Base-by-base conservation (phyloP, 2,888 invertebrate genomes). In the Drosophila pseudotalamancana region DNA sequence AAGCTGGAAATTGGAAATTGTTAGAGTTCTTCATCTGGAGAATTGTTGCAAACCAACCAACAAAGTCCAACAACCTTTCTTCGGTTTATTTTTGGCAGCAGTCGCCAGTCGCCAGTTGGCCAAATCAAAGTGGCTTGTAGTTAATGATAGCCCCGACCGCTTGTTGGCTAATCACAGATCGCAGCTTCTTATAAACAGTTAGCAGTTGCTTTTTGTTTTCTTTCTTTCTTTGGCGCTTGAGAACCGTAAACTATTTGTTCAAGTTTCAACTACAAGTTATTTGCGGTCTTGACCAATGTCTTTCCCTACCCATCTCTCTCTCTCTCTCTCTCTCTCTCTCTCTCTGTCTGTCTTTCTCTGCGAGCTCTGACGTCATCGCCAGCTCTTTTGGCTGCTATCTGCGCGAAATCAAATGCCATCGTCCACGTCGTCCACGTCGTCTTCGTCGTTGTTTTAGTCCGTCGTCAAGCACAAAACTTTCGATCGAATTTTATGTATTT, bases 401-500 rank as follows among this genome's bases (percentile, higher is more conserved):
- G 81, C 77, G 87, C 87, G 87, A 88, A 82, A 82, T 82, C 81
- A 86, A 88, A 81, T 82, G 84, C 81, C 88, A 53, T 48, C 72
- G 77, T 55, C 46, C 45, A 74, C 79, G 68, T 76, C 72, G 73
- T 60, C 61, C 16, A 5, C 39, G 39, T 21, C 25, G 40, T 8
- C 1, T 8, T 18, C 19, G 27, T 31, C 31, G 18, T 37, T 55
- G 34, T 29, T 55, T 61, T 23, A 34, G 63, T 63, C 49, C 59
- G 59, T 59, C 85, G 82, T 77, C 87, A 81, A 87, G 84, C 87
- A 65, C 73, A 60, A 88, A 88, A 82, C 88, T 82, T 82, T 82
- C 81, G 81, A 82, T 82, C 81, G 81, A 86, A 87, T 88, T 82
- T 87, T 82, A 88, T 82, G 88, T 82, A 87, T 82, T 88, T 82